These are phyloP conservation scores for Isoperla grammatica DNA, from an alignment of 2,888 invertebrate species.

Conservation along the genomic window DNA sequence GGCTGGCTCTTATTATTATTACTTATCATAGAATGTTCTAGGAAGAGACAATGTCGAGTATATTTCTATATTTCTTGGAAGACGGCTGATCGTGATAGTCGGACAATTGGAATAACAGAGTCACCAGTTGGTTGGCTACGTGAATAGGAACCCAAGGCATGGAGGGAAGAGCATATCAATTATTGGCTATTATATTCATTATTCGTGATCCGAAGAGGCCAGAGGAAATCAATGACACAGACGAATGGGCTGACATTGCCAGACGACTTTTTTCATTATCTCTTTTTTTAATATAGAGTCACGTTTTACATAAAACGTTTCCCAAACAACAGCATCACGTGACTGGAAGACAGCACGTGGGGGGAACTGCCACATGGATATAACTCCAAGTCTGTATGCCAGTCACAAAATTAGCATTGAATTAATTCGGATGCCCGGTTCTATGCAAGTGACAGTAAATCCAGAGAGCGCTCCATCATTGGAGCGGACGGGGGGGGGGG, in stretches of 20 bases:
- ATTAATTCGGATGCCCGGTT: background rate
- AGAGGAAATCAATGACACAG: background rate
- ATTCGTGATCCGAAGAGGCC: constrained; percentile 2
- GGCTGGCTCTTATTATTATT: no score
- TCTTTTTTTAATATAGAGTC: background rate
- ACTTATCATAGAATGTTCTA: no score
- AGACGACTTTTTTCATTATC: background rate
- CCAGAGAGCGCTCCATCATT: no score
- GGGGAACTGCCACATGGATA: no score
- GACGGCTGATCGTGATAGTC: no score
- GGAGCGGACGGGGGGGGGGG: no score
- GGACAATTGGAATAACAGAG: no score
- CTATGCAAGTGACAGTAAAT: no score
- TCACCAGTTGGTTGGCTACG: no score
- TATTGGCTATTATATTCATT: constrained; percentile 3
- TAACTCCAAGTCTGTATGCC: no score
- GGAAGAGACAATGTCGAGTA: no score
- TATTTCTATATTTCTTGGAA: no score
- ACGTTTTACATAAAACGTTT: constrained; percentile 7
- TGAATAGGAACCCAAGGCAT: background rate
- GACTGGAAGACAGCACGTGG: background rate
- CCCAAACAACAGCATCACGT: constrained; percentile 1
- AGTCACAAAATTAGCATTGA: background rate
- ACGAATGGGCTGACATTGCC: background rate
- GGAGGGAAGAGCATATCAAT: background rate